Base-by-base conservation (phyloP, 1,140 invertebrate genomes). In the Drosophila orena region DNA sequence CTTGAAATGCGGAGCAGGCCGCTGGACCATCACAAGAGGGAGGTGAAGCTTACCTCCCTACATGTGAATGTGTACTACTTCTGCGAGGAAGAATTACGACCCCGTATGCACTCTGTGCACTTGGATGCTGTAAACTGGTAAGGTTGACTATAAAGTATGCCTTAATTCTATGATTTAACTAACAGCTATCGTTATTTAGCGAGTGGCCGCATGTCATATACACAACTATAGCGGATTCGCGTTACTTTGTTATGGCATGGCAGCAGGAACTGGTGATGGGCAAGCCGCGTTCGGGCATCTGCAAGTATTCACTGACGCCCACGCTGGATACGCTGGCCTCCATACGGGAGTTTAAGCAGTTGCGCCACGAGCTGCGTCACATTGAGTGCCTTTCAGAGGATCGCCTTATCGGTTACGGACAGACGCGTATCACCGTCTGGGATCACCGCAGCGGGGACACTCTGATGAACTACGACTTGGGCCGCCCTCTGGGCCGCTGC, bases 401-500 rank as follows among this genome's bases (percentile, higher is more conserved):
- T 43, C 85, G 89, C 7, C 44, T 92, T 6, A 81, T 92, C 46
- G 91, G 91, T 5, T 92, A 91, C 40, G 91, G 91, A 0, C 56
- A 59, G 15, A 72, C 77, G 10, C 86, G 81, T 0, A 56, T 92
- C 14, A 92, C 91, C 0, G 75, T 92, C 40, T 92, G 91, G 91
- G 91, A 92, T 64, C 91, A 92, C 76, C 90, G 86, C 40, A 92
- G 91, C 15, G 91, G 91, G 3, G 91, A 92, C 53, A 86, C 74
- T 3, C 37, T 92, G 27, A 91, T 91, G 86, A 91, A 92, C 55
- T 92, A 91, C 46, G 91, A 92, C 46, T 60, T 92, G 14, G 72
- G 76, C 4, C 81, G 88, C 6, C 49, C 68, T 0, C 27, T 92
- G 10, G 91, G 91, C 5, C 53, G 44, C 2, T 86, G 84, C 56